Percentiles rank a stretch among this genome's conserved stretches.
phyloP scores from a whole-genome alignment of 2,797 vertebrate genomes.

The Rhinoraja longicauda region DNA sequence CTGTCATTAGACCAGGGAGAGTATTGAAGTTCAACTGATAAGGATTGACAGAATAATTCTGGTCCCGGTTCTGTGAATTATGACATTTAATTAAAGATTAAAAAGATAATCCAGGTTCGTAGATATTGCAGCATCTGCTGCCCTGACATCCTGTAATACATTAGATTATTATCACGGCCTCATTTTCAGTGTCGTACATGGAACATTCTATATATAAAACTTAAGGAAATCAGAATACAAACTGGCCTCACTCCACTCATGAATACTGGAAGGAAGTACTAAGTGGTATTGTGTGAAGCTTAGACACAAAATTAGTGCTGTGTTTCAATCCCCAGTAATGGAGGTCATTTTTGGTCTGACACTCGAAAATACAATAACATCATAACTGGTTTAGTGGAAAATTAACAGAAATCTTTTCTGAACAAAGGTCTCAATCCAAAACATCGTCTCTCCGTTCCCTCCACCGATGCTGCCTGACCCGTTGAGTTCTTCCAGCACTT shows the following conservation, averaged over 20 bases:
- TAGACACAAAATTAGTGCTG: background rate
- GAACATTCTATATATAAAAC: background rate
- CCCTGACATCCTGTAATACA: background rate
- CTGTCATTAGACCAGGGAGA: too few relatives aligned
- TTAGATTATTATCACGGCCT: constrained; percentile 16
- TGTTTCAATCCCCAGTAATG: background rate
- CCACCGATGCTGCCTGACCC: too few relatives aligned
- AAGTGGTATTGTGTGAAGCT: background rate
- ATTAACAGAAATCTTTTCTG: too few relatives aligned
- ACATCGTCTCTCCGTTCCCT: too few relatives aligned
- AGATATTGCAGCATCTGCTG: background rate
- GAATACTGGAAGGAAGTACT: background rate
- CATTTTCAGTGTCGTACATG: background rate
- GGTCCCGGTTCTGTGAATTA: background rate
- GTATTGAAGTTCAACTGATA: background rate
- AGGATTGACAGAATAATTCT: background rate
- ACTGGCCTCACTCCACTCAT: too few relatives aligned
- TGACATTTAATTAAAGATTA: background rate
- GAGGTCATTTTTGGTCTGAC: too few relatives aligned
- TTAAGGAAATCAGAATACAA: background rate
- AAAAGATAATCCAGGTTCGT: background rate
- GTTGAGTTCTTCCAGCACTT: too few relatives aligned
- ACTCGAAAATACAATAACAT: too few relatives aligned
- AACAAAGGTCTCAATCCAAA: too few relatives aligned
- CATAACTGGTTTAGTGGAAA: too few relatives aligned